Base-by-base conservation (phyloP, 2,888 invertebrate genomes). In the Drosophila paramelanica region DNA sequence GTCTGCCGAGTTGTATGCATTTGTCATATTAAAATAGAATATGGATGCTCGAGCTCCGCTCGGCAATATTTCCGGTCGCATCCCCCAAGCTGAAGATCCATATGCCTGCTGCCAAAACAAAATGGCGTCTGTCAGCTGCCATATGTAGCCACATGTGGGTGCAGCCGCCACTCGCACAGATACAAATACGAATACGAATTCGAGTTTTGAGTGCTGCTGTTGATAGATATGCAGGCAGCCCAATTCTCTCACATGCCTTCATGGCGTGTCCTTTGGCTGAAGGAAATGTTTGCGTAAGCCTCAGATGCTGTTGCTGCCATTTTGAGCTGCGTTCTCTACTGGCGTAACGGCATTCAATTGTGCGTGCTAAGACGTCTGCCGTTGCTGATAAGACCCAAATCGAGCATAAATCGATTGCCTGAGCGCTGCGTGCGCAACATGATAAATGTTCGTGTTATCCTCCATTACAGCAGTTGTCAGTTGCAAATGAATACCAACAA, bases 371-470 rank as follows among this genome's bases (percentile, higher is more conserved):
- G 27, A 27, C 27, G 87, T 20, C 50, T 39, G 58, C 68, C 47
- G 67, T 65, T 69, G 67, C 69, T 81, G 83, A 83, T 83, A 83
- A 88, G 82, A 77, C 39, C 77, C 69, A 77, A 82, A 85, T 88
- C 85, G 85, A 73, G 75, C 77, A 61, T 83, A 82, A 86, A 88
- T 82, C 83, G 86, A 77, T 82, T 88, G 81, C 75, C 73, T 57
- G 73, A 73, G 61, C 69, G 68, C 71, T 79, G 81, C 76, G 70
- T 74, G 70, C 76, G 78, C 71, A 76, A 77, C 79, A 86, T 84
- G 89, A 88, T 88, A 76, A 77, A 88, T 88, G 84, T 70, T 59
- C 75, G 25, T 85, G 75, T 73, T 88, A 79, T 85, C 75, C 86
- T 79, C 75, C 79, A 70, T 52, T 58, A 65, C 31, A 55, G 73